Base-by-base conservation (phyloP, 2,888 invertebrate genomes). In the Caenorhabditis imperialis region DNA sequence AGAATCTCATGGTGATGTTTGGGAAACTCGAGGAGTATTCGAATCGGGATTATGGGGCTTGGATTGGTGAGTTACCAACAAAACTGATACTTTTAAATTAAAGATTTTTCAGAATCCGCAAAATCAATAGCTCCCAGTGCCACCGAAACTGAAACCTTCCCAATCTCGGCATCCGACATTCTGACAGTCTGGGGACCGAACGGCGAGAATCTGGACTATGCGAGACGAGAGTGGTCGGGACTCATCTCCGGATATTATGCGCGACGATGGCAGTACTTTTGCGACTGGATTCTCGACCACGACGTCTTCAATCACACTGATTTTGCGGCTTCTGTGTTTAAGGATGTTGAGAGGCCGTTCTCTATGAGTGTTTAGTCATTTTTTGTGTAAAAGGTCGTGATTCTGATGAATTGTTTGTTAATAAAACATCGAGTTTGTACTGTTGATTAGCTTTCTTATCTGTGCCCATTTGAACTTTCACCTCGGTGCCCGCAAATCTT, bases 201-300 rank as follows among this genome's bases (percentile, higher is more conserved):
- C 5, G 51, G 37, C 16, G 42, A 51, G 55, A 77, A 67, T 48
- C 27, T 53, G 22, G 79, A 79, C 42, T 77, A 77, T 40, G 75
- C 78, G 6, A 75, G 72, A 35, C 76, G 80, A 12, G 75, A 77
- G 30, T 80, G 77, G 77, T 42, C 42, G 10, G 80, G 78, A 6
- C 60, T 80, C 5, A 54, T 80, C 27, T 53, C 44, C 10, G 70
- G 65, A 37, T 82, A 79, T 42, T 82, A 82, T 58, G 69, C 65
- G 8, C 61, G 54, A 12, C 69, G 82, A 33, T 82, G 82, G 82
- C 54, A 58, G 35, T 76, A 77, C 58, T 76, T 80, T 51, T 81
- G 81, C 55, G 71, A 77, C 7, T 77, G 73, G 69, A 48, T 80
- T 54, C 69, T 60, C n/a, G 58, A 58, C n/a, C 57, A 65, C 18